A percentile compares a stretch with the other conserved stretches of the same genome.
Conservation (phyloP, 2,797 vertebrate genomes). For the Hephaestus fuliginosus region DNA sequence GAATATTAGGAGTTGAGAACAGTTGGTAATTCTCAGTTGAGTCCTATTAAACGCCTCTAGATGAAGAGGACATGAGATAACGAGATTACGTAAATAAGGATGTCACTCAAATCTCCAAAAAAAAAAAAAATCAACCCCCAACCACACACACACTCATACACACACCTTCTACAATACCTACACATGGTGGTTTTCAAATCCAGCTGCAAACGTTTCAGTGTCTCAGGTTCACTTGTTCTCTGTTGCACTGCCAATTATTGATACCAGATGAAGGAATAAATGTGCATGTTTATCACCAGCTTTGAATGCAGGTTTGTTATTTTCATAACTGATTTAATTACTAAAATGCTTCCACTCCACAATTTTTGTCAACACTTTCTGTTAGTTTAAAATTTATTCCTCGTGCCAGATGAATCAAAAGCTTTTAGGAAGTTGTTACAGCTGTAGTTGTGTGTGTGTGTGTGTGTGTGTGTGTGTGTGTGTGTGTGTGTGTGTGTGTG, state of each 20-base stretch:
- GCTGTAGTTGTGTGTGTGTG: too few species aligned
- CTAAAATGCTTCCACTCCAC: background rate
- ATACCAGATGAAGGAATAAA: background rate
- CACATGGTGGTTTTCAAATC: background rate
- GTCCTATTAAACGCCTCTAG: background rate
- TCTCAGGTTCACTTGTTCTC: background rate
- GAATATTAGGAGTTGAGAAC: background rate
- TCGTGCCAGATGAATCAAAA: background rate
- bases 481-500: too few species aligned
- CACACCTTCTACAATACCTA: background rate
- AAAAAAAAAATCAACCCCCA: background rate
- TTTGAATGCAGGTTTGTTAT: background rate
- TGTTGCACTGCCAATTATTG: background rate
- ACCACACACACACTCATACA: too few species aligned
- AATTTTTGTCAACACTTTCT: background rate
- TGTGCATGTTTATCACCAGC: background rate
- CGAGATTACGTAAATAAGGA: background rate
- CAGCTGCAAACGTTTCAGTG: background rate
- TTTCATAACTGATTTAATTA: background rate
- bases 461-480: too few species aligned
- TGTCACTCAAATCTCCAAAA: background rate
- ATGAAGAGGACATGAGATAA: background rate
- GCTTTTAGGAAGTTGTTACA: background rate
- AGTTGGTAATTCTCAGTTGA: background rate
- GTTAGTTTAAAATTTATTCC: background rate